These are phyloP conservation scores for Colistium nudipinnis DNA, from an alignment of 2,113 vertebrate genomes.

Conservation along the genomic window DNA sequence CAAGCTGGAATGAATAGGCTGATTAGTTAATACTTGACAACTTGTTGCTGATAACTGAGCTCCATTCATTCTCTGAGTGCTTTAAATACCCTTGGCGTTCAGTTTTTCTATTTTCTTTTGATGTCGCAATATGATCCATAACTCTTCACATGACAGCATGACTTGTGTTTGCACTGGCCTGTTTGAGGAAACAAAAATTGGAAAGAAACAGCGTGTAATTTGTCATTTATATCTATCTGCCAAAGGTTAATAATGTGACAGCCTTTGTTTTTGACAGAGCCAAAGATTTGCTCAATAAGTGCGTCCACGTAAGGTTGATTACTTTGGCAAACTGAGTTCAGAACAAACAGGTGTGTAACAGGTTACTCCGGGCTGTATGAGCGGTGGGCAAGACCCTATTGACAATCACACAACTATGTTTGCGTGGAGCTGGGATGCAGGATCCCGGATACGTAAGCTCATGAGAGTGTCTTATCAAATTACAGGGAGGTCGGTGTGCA, in stretches of 20 bases:
- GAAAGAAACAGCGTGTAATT: background rate
- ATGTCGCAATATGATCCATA: conserved; percentile 2
- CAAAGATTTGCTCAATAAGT: background rate
- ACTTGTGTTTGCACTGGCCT: background rate
- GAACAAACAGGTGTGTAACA: conserved; percentile 18
- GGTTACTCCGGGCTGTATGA: background rate
- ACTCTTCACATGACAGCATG: conserved; percentile 2
- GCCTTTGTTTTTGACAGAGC: background rate
- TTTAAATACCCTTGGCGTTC: background rate
- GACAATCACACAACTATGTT: conserved; percentile 14
- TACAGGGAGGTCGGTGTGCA: background rate
- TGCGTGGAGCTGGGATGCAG: conserved; percentile 12
- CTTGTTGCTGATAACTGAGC: background rate
- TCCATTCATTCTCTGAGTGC: conserved; percentile 4
- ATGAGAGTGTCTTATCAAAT: background rate
- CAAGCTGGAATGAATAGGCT: background rate
- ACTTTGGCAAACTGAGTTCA: background rate
- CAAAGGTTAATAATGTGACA: conserved; percentile 13
- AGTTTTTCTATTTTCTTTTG: background rate
- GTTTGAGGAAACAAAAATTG: conserved; percentile 7
- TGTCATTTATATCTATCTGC: background rate
- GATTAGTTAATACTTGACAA: background rate
- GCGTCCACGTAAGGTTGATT: background rate
- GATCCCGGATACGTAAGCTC: background rate
- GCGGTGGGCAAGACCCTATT: background rate